Evolutionary conservation across 2,113 vertebrate species (phyloP).

Genomic region (Piaya cayana): DNA sequence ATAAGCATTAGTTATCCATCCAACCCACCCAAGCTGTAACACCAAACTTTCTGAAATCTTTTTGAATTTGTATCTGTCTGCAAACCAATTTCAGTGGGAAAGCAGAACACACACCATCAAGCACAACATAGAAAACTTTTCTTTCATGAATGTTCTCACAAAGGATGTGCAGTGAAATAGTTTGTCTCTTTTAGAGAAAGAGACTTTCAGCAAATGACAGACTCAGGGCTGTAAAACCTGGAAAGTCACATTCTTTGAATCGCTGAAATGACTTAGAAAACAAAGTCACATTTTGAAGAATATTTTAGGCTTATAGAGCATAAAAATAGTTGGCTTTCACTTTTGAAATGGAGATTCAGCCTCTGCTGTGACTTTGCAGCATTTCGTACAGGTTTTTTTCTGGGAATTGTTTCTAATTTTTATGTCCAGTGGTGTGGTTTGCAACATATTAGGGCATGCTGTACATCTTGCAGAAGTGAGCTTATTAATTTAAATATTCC

Average conservation of each 20-base stretch:
- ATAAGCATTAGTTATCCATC: neutral
- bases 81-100: neutral
- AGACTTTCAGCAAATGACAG: slow-evolving; percentile 3
- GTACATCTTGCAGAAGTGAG: neutral
- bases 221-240: neutral
- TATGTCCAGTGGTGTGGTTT: neutral
- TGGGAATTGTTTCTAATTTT: neutral
- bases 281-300: neutral
- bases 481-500: neutral
- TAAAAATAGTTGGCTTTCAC: neutral
- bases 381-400: neutral
- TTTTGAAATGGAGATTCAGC: neutral
- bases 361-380: neutral
- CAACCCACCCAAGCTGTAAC: slow-evolving; percentile 30
- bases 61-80: slow-evolving; percentile 17
- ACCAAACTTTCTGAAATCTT: slow-evolving; percentile 7
- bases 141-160: neutral
- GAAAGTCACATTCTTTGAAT: slow-evolving; percentile 48
- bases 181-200: neutral
- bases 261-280: neutral
- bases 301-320: neutral
- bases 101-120: neutral
- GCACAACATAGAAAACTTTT: neutral
- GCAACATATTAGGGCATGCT: neutral
- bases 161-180: neutral